Evolutionary conservation across 2,888 invertebrate genomes (phyloP), one percentile per base, ranked within the genome.

Genomic region (Notodonta dromedarius): DNA sequence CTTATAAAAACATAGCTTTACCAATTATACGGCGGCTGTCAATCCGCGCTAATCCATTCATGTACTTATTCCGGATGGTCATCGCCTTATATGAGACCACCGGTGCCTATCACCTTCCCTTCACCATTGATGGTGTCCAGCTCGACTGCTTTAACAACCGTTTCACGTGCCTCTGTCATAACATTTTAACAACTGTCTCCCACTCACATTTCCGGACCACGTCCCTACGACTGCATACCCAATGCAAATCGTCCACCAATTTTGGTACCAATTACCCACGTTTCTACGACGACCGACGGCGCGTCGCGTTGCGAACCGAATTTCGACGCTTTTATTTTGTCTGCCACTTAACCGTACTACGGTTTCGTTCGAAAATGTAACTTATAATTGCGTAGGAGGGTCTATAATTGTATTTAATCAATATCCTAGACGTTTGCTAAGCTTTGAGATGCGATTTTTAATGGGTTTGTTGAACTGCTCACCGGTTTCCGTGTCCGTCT

Each of bases 381-480:
- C 71, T 70, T 80, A 69, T 57, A n/a, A 44, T 55, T 54, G 24
- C 39, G 11, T 13, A 3, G 24, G 39, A 73, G 68, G 61, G 66
- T 64, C 59, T 67, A 57, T 63, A 62, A 57, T 77, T 59, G 59
- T 39, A 12, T 60, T 14, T 50, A 54, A 14, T n/a, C 13, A 13
- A 53, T n/a, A 48, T 24, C 53, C 56, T 62, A 59, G 64, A 62
- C 61, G 64, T 69, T 65, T 64, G 55, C 55, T 62, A 56, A 70
- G 62, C 67, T 71, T 70, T 68, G 60, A 73, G 76, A 78, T 83
- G 78, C 76, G 71, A 71, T 77, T 81, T 74, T 79, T 78, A 76
- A 86, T 81, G 82, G 76, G 89, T 86, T 80, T 80, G 71, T 85
- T 87, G 81, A 86, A 84, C 88, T 83, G 73, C 67, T 67, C 65